Conservation (phyloP, 2,113 vertebrate genomes). For the Odobenus rosmarus region DNA sequence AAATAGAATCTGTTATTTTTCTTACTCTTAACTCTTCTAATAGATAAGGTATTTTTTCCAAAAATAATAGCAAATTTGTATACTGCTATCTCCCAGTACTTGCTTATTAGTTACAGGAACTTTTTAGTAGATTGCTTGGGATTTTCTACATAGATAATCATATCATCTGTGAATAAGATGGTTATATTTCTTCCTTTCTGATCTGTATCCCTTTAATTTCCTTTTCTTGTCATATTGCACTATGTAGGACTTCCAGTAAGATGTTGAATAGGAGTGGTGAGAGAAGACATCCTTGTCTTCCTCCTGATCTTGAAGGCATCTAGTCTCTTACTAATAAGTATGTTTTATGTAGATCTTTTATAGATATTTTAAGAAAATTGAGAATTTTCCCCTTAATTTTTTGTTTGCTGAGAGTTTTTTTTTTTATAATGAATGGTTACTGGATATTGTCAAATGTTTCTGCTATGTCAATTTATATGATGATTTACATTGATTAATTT, state of each 20-base stretch:
- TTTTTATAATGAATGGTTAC: background rate
- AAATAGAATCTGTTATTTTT: background rate
- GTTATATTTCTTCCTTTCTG: background rate
- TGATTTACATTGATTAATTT: background rate
- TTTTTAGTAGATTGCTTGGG: background rate
- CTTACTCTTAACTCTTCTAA: background rate
- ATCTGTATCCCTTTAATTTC: background rate
- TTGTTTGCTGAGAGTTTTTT: background rate
- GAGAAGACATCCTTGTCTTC: background rate
- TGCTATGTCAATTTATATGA: background rate
- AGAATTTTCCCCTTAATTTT: background rate
- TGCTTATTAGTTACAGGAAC: background rate
- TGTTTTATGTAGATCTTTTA: background rate
- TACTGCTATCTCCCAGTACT: background rate
- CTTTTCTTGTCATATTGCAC: background rate
- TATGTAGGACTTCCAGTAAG: background rate
- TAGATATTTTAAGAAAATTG: background rate
- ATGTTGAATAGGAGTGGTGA: background rate
- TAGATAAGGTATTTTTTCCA: background rate
- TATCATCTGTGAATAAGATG: background rate
- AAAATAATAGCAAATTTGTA: background rate
- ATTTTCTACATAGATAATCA: background rate
- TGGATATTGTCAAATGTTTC: background rate
- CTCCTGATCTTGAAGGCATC: background rate
- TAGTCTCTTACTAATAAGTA: background rate